Conservation (phyloP, 2,113 vertebrate species). For the Parus major region DNA sequence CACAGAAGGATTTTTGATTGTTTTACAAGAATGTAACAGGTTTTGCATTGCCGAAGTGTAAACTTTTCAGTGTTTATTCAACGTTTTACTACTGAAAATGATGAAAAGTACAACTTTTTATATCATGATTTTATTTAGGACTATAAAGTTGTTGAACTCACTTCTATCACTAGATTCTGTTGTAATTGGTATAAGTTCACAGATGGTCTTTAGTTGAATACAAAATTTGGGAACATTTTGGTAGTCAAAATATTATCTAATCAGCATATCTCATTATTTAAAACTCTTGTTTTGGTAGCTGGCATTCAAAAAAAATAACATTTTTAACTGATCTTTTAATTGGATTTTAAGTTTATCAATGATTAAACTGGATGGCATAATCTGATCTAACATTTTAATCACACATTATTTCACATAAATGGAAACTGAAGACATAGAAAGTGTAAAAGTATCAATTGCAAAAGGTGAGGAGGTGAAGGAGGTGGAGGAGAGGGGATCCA, state of each 20-base stretch:
- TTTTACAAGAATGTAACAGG: background rate
- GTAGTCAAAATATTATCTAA: conserved; percentile 22
- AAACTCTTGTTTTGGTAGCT: background rate
- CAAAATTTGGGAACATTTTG: background rate
- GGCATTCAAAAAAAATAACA: background rate
- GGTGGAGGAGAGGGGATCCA: background rate
- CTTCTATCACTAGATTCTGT: background rate
- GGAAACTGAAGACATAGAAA: background rate
- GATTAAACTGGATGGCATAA: background rate
- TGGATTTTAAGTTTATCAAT: background rate
- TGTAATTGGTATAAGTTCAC: background rate
- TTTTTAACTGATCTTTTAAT: background rate
- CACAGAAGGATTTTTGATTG: background rate
- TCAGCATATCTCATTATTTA: background rate
- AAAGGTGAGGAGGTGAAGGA: fast-evolving
- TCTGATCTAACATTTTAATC: background rate
- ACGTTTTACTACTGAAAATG: background rate
- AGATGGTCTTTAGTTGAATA: background rate
- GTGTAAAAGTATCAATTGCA: background rate
- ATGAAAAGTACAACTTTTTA: background rate
- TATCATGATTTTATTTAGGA: background rate
- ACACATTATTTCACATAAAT: background rate
- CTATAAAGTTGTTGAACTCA: background rate
- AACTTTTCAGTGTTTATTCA: background rate
- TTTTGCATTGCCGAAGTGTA: background rate